phyloP scores from a whole-genome alignment of 2,797 vertebrate species.

The Myotis findleyi region DNA sequence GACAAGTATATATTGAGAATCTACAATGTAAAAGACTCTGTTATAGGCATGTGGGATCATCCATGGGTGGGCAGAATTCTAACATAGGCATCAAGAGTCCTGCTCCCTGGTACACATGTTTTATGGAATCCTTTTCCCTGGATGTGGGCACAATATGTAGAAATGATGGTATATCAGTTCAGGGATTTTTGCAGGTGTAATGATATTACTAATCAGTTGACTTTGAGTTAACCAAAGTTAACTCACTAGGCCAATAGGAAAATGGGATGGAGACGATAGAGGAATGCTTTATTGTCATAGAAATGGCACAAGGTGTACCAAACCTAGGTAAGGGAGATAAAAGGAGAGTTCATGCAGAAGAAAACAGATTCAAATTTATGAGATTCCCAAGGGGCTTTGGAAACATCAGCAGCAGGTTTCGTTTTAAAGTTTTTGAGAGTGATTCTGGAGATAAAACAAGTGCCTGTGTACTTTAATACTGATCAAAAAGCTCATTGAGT shows the following conservation, averaged over 20 bases:
- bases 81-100: background rate
- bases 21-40: background rate
- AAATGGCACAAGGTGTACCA: background rate
- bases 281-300: background rate
- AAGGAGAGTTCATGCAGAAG: background rate
- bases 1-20: background rate
- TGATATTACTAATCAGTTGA: background rate
- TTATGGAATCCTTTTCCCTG: background rate
- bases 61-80: background rate
- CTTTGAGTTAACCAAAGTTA: background rate
- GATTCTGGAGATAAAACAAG: background rate
- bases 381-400: background rate
- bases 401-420: background rate
- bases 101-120: accelerated
- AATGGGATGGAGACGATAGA: background rate
- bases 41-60: background rate
- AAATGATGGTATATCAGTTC: background rate
- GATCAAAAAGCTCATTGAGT: background rate
- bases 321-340: background rate
- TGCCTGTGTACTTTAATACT: background rate
- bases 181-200: background rate
- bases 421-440: background rate
- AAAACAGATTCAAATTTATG: background rate
- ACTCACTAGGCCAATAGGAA: background rate
- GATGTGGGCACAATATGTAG: background rate